Evolutionary conservation across 2,113 vertebrate genomes (phyloP).

Genomic region (Nibea coibor): DNA sequence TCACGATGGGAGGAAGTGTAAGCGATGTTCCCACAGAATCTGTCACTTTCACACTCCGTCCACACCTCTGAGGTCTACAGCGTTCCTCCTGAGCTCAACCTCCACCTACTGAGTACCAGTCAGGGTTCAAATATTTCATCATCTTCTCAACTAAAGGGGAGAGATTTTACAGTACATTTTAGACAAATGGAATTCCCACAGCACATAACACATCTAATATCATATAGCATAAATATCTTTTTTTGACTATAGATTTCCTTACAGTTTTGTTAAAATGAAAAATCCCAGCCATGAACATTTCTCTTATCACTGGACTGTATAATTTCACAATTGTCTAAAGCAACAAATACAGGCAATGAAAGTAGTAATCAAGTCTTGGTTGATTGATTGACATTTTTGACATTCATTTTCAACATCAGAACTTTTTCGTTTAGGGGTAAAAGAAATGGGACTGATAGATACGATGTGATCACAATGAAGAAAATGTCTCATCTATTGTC

Average conservation of each 20-base stretch:
- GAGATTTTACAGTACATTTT: slow-evolving; percentile 8
- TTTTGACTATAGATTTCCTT: neutral
- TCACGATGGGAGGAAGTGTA: slow-evolving; percentile 20
- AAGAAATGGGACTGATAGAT: neutral
- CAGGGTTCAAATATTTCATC: slow-evolving; percentile 26
- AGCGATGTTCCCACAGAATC: neutral
- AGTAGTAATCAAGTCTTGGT: too few relatives aligned
- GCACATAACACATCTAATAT: neutral
- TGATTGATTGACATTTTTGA: too few relatives aligned
- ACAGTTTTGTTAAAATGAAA: neutral
- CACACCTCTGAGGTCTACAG: slow-evolving; percentile 2
- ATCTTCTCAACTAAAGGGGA: neutral
- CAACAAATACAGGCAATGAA: neutral
- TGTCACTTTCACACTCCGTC: slow-evolving; percentile 29
- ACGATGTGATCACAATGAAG: neutral
- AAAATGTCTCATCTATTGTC: neutral
- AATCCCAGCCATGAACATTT: neutral
- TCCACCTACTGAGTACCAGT: slow-evolving; percentile 15
- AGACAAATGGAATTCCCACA: neutral
- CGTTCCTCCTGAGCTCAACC: neutral
- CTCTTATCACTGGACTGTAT: neutral
- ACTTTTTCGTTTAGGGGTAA: neutral
- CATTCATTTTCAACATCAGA: neutral
- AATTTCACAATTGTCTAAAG: neutral
- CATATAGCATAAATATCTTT: neutral